Conservation (phyloP, 2,888 invertebrate species). For the Lasioglossum zephyrum region DNA sequence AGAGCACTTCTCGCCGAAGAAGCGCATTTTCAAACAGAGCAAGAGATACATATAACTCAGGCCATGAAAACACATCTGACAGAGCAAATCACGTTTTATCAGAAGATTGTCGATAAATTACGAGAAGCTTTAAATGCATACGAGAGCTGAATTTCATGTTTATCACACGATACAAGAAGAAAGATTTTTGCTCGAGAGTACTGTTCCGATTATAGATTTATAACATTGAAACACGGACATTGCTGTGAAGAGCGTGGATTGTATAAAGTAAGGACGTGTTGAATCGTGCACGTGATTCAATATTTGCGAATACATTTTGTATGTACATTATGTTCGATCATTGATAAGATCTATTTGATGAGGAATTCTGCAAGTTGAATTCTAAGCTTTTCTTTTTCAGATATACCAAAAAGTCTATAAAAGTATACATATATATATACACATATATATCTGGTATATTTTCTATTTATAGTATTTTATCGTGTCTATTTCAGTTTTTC, state of each 20-base stretch:
- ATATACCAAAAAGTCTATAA: conserved; percentile 23
- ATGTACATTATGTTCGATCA: conserved; percentile 33
- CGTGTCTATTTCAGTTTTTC: conserved; percentile 22
- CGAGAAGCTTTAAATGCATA: conserved; percentile 87
- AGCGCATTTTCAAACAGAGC: conserved; percentile 95
- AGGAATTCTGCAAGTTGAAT: conserved; percentile 26
- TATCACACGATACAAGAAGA: conserved; percentile 8
- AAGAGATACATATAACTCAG: conserved; percentile 93
- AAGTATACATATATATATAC: conserved; percentile 15
- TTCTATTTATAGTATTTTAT: conserved; percentile 47
- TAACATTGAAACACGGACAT: background rate
- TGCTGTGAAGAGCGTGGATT: background rate
- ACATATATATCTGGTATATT: conserved; percentile 36
- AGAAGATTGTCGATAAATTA: conserved; percentile 91
- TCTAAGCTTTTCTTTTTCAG: conserved; percentile 31
- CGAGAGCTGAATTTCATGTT: conserved; percentile 68
- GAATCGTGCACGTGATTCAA: conserved; percentile 21
- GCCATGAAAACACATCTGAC: conserved; percentile 94
- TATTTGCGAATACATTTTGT: conserved; percentile 9
- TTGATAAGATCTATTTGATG: conserved; percentile 33
- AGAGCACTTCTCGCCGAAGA: conserved; percentile 97
- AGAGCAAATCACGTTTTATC: conserved; percentile 97
- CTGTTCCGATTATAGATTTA: conserved; percentile 5
- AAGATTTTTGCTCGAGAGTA: conserved; percentile 6
- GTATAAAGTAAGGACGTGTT: background rate